Evolutionary conservation across 1,140 invertebrate species (phyloP).

Genomic region (Drosophila elegans): DNA sequence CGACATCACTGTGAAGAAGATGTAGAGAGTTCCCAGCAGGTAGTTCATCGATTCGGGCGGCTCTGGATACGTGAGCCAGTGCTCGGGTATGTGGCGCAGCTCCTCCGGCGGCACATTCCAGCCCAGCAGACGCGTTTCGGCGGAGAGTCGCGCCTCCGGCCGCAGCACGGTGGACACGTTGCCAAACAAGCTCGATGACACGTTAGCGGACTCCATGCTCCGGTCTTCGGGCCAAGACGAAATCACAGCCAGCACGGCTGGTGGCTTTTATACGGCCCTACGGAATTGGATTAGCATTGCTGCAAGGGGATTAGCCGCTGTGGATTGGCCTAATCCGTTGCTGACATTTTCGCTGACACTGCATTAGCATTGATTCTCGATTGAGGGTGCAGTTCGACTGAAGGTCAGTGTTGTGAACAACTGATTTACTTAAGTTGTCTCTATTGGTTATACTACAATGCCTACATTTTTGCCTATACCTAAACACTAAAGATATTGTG

Average conservation of each 20-base stretch:
- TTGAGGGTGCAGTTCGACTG: not conserved
- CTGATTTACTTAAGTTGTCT: not conserved
- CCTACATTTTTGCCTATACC: too few species aligned
- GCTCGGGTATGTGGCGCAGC: constrained; percentile 91
- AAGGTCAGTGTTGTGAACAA: constrained; percentile 32
- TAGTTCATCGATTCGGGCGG: constrained; percentile 94
- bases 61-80: constrained; percentile 92
- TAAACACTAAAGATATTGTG: too few species aligned
- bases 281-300: constrained; percentile 41
- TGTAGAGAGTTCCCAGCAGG: constrained; percentile 92
- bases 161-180: constrained; percentile 71
- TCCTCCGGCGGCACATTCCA: constrained; percentile 92
- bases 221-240: constrained; percentile 66
- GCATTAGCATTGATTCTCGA: constrained; percentile 59
- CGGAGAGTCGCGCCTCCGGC: constrained; percentile 64
- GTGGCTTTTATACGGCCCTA: constrained; percentile 52
- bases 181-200: constrained; percentile 38
- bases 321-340: constrained; percentile 64
- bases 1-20: constrained; percentile 91
- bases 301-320: constrained; percentile 36
- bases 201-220: constrained; percentile 63
- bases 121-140: constrained; percentile 87
- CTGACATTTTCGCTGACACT: constrained; percentile 52
- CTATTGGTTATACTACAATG: too few species aligned
- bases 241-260: constrained; percentile 40